Base-by-base conservation (phyloP, 1,140 invertebrate genomes). In the Spodoptera frugiperda region DNA sequence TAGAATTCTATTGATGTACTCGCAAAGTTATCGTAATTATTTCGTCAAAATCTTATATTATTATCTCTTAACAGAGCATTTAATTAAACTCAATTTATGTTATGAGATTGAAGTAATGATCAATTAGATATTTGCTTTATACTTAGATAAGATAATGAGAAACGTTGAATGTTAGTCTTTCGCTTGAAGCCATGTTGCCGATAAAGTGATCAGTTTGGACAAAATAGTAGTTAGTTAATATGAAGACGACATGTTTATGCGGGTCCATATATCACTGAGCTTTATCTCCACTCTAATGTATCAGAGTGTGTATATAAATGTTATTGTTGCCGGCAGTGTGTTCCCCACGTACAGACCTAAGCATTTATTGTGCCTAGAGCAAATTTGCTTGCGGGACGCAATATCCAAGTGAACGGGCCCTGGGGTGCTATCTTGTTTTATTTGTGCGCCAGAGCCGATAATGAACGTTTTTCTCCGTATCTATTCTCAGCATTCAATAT, bases 331-430 rank as follows among this genome's bases (percentile, higher is more conserved):
- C 71, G 73, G 72, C 79, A 70, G 81, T 82, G 84, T 85, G 82
- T 84, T 87, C 87, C 84, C 75, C 88, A 89, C 88, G 88, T 85
- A 85, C 83, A 83, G 79, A 84, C 81, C 87, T 88, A 85, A 90
- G 86, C 86, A 86, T 90, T 91, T 90, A 91, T 90, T 90, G 87
- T 86, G 87, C 84, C 89, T 91, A 87, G 83, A 89, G 86, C 86
- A 92, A 92, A 92, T 92, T 92, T 92, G 89, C 89, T 91, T 90
- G 91, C 80, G 89, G 89, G 84, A 87, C 88, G 87, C 90, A 92
- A 91, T 92, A 91, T 90, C 87, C 85, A 86, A 87, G 83, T 74
- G 84, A 92, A 82, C 83, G 86, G 85, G 81, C 90, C 84, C 85
- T 73, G 78, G 89, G 89, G 90, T 86, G 81, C 88, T 78, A 90